phyloP scores from a whole-genome alignment of 2,113 vertebrate species.

The Rafetus swinhoei region DNA sequence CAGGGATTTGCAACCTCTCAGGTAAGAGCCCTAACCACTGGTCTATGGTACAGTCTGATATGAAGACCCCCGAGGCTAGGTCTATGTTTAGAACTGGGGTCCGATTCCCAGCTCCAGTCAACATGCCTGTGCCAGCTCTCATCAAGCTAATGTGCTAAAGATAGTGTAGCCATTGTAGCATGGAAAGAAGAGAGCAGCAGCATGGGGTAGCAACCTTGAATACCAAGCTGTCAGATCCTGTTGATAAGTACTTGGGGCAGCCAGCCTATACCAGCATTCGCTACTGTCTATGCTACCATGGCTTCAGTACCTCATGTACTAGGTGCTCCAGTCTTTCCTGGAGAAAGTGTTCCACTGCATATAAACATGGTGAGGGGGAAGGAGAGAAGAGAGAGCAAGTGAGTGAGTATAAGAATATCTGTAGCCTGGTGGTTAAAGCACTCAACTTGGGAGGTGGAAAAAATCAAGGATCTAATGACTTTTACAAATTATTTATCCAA shows the following conservation, averaged over 20 bases:
- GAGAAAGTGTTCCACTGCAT: too few relatives aligned
- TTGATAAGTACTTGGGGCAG: not conserved
- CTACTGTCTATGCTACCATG: not conserved
- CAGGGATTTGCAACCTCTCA: not conserved
- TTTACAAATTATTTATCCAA: too few relatives aligned
- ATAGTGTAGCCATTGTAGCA: not conserved
- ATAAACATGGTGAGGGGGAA: too few relatives aligned
- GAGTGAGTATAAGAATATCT: too few relatives aligned
- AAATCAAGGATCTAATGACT: too few relatives aligned
- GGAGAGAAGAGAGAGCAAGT: too few relatives aligned
- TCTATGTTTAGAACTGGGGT: not conserved
- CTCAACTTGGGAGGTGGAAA: too few relatives aligned
- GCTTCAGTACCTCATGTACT: not conserved
- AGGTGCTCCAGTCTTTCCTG: too few relatives aligned
- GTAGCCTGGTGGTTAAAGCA: too few relatives aligned
- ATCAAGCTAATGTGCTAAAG: not conserved
- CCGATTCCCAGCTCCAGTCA: not conserved
- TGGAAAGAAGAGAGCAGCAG: not conserved
- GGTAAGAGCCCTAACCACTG: not conserved
- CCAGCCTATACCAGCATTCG: not conserved
- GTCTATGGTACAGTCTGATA: not conserved
- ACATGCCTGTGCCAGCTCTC: not conserved
- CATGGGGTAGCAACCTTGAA: not conserved
- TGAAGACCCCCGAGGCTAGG: too few relatives aligned
- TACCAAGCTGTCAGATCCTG: not conserved